A percentile compares a stretch with the other conserved stretches of the same genome.
These are phyloP conservation scores for Zootermopsis nevadensis DNA, from an alignment of 2,888 invertebrate genomes.

Conservation along the genomic window DNA sequence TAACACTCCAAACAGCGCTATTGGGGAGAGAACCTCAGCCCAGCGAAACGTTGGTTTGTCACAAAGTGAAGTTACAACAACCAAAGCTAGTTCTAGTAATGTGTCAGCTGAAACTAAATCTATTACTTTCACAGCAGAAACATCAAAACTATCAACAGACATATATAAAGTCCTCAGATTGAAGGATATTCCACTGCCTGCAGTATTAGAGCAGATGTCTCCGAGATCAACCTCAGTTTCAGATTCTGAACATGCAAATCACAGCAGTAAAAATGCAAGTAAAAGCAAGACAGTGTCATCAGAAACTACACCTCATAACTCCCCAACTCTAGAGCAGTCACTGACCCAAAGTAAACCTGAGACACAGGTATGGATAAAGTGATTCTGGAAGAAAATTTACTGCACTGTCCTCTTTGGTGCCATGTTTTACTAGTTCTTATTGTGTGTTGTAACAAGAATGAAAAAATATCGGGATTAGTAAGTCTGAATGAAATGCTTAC, in stretches of 20 bases:
- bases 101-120: neutral
- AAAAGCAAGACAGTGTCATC: neutral
- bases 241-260: neutral
- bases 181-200: neutral
- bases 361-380: neutral
- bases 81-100: neutral
- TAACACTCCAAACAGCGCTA: neutral
- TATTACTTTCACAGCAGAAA: neutral
- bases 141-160: neutral
- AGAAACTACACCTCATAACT: neutral
- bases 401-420: no score
- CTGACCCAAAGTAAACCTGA: constrained; percentile 1
- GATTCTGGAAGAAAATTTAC: neutral
- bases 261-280: neutral
- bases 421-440: no score
- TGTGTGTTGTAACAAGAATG: no score
- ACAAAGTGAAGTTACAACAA: neutral
- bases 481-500: no score
- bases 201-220: neutral
- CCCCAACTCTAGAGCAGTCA: neutral
- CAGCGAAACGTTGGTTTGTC: neutral
- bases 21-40: neutral
- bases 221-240: constrained; percentile 13
- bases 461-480: no score
- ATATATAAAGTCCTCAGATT: neutral